Evolutionary conservation across 2,888 invertebrate genomes (phyloP), one percentile per base, ranked within the genome.

Genomic region (Philereme transversata): DNA sequence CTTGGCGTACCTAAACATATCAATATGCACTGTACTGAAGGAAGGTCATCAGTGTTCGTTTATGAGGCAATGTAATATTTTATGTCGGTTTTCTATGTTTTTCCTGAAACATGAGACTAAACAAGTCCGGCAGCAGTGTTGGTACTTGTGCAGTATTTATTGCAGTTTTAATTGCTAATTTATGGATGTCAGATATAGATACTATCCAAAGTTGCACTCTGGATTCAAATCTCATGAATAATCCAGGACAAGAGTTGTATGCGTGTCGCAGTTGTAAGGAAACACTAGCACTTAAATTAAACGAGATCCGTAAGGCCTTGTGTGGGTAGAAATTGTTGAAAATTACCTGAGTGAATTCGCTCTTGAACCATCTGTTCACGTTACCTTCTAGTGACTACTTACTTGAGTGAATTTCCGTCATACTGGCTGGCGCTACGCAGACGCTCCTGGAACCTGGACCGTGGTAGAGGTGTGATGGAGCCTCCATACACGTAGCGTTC

Each of bases 401-500:
- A 91, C 92, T 84, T 86, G 7, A 85, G 70, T 44, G 86, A 86
- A 69, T 81, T 83, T 60, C 86, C 84, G 67, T 90, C 92, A 65
- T 87, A 75, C 43, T 87, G 84, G 75, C 92, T 92, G 60, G 88
- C 81, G 74, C 87, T 86, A 59, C 90, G 87, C 64, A 91, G 79
- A 51, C 92, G 88, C 76, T 92, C 92, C 73, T 91, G 92, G 74
- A 93, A 93, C 65, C 93, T 88, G 41, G 92, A 91, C 47, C 92
- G 84, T 48, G 93, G 93, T 62, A 93, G 87, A 33, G 94, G 94
- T 51, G 94, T 94, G 60, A 93, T 81, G 54, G 93, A 93, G 43
- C 94, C 93, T 11, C 93, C 92, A 76, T 94, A 93, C 62, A 93
- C 87, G 75, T 94, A 94, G 74, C 93, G 86, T 71, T 90, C 90